Percentiles rank a stretch among this genome's conserved stretches.
phyloP scores from a whole-genome alignment of 2,113 vertebrate species.

The Corynorhinus townsendii region DNA sequence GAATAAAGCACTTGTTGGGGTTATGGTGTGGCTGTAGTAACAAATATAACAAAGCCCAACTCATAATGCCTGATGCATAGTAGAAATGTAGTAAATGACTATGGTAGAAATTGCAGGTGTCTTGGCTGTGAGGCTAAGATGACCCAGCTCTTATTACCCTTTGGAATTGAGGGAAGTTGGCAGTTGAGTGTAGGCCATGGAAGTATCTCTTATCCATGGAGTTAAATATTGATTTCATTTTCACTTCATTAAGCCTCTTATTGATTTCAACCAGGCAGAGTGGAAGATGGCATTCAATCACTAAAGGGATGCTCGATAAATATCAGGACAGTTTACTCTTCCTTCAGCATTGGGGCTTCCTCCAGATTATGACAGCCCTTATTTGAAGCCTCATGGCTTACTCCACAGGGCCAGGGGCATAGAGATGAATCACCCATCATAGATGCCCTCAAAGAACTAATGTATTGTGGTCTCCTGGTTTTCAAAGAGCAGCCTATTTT shows the following conservation, averaged over 20 bases:
- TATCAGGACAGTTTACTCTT: constrained; percentile 7
- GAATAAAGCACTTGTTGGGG: background rate
- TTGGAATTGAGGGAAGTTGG: background rate
- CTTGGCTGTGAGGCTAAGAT: background rate
- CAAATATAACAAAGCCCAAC: background rate
- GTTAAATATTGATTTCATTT: constrained; percentile 73
- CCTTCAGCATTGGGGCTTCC: background rate
- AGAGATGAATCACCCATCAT: background rate
- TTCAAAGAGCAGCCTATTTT: background rate
- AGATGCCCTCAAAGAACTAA: too few relatives aligned
- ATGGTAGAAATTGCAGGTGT: background rate
- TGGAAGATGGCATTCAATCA: constrained; percentile 42
- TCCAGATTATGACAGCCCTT: background rate
- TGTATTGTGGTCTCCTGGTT: background rate
- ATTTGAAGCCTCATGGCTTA: background rate
- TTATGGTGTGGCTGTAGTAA: background rate
- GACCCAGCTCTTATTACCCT: background rate
- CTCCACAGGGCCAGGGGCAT: background rate
- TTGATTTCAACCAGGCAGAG: constrained; percentile 48
- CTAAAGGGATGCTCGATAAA: background rate
- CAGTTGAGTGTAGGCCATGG: background rate
- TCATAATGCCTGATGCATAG: background rate
- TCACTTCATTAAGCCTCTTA: constrained; percentile 66
- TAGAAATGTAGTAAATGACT: background rate
- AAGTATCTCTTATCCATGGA: constrained; percentile 46